These are phyloP conservation scores for Myrmophylax atrothorax DNA, from an alignment of 2,113 vertebrate genomes.

Conservation along the genomic window DNA sequence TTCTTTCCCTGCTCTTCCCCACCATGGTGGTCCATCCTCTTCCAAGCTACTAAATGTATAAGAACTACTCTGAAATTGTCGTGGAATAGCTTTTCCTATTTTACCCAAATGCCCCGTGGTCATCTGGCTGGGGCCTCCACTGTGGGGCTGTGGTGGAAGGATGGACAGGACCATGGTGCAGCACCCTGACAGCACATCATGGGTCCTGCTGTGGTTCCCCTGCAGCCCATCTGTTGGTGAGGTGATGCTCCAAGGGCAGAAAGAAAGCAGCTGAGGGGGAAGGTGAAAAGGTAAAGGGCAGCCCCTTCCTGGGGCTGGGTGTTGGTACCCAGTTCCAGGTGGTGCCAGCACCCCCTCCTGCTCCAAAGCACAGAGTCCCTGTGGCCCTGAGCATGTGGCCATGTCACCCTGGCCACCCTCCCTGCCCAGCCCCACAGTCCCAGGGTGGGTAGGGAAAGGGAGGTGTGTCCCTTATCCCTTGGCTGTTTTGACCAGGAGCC, in stretches of 20 bases:
- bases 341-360: background rate
- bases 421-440: rapidly evolving
- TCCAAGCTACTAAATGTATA: background rate
- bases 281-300: background rate
- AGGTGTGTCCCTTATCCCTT: background rate
- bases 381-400: background rate
- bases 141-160: background rate
- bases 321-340: background rate
- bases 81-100: background rate
- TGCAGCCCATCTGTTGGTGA: background rate
- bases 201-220: background rate
- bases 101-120: background rate
- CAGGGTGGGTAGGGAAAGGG: background rate
- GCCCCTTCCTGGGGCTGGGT: background rate
- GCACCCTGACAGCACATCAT: too few relatives aligned
- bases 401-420: background rate
- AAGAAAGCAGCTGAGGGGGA: background rate
- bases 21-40: rapidly evolving
- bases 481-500: background rate
- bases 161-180: background rate
- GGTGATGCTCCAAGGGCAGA: background rate
- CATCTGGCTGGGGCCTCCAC: background rate
- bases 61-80: background rate
- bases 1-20: background rate
- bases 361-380: background rate